phyloP scores from a whole-genome alignment of 2,797 vertebrate genomes.

The Gobio occitaniae region DNA sequence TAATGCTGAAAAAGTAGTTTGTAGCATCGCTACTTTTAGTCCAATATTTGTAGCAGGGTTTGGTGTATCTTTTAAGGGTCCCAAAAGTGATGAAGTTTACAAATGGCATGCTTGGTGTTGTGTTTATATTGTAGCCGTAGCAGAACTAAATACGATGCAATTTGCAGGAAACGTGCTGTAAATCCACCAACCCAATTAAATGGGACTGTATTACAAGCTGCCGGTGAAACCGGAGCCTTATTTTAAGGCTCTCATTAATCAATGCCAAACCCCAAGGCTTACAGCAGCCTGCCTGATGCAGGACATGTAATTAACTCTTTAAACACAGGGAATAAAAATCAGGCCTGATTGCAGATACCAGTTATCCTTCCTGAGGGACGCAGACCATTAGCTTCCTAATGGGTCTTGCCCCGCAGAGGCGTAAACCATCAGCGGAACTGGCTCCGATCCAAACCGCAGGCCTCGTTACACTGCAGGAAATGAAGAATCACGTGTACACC shows the following conservation, averaged over 20 bases:
- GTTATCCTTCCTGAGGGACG: constrained; percentile 67
- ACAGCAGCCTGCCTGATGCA: constrained; percentile 22
- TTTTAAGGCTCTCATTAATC: constrained; percentile 41
- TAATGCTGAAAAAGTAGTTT: background rate
- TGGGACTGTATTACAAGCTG: constrained; percentile 23
- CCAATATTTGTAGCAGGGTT: background rate
- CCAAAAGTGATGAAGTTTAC: constrained; percentile 6
- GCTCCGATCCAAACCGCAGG: constrained; percentile 50
- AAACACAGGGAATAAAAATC: constrained; percentile 64
- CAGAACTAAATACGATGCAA: constrained; percentile 35
- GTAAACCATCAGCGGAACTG: constrained; percentile 49
- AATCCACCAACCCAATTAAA: constrained; percentile 44
- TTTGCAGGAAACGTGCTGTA: constrained; percentile 48
- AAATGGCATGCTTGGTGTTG: background rate
- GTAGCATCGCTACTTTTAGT: background rate
- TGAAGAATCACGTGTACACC: constrained; percentile 20
- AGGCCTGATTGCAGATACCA: constrained; percentile 70
- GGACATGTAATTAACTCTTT: constrained; percentile 71
- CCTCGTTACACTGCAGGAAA: constrained; percentile 61
- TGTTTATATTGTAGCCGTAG: constrained; percentile 30
- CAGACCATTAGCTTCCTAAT: constrained; percentile 69
- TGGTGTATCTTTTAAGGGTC: background rate
- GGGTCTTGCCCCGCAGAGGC: constrained; percentile 42
- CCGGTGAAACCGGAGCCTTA: constrained; percentile 38
- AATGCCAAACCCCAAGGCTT: constrained; percentile 34